Percentiles rank a stretch among this genome's conserved stretches.
phyloP scores from a whole-genome alignment of 2,888 invertebrate genomes.

The Pecten maximus region DNA sequence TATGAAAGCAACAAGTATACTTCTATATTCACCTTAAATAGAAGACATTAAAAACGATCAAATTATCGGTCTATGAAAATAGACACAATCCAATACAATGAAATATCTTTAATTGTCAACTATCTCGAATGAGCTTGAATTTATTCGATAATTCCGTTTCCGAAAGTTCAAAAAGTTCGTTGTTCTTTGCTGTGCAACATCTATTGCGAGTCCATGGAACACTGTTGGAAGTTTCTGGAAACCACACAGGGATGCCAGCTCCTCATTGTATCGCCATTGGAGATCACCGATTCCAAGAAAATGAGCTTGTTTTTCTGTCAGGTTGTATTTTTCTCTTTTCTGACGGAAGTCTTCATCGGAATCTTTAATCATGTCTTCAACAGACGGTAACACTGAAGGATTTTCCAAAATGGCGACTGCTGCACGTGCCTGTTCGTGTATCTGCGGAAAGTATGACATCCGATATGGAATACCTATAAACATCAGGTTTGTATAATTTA shows the following conservation, averaged over 20 bases:
- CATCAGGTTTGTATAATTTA: conserved; percentile 90
- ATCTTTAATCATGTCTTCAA: conserved; percentile 88
- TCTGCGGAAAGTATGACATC: conserved; percentile 92
- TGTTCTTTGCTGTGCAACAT: neutral
- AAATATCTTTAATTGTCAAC: neutral
- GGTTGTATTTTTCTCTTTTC: conserved; percentile 82
- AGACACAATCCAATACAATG: too few species aligned
- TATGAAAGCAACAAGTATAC: too few species aligned
- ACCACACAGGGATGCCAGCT: conserved; percentile 87
- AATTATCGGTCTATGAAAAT: too few species aligned
- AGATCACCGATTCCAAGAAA: conserved; percentile 88
- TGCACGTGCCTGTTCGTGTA: conserved; percentile 84
- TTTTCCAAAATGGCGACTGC: conserved; percentile 86
- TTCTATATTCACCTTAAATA: too few species aligned
- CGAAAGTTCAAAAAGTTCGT: neutral
- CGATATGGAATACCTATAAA: conserved; percentile 92
- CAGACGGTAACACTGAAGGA: conserved; percentile 86
- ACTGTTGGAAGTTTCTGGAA: conserved; percentile 85
- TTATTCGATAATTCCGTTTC: neutral
- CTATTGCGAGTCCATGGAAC: neutral
- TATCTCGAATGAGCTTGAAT: neutral
- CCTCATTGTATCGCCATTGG: conserved; percentile 88
- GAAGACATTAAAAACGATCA: too few species aligned
- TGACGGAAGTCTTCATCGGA: conserved; percentile 82
- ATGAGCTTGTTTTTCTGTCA: conserved; percentile 83